A percentile compares a stretch with the other conserved stretches of the same genome.
These are phyloP conservation scores for Vollenhovia emeryi DNA, from an alignment of 1,140 invertebrate species.

Conservation along the genomic window DNA sequence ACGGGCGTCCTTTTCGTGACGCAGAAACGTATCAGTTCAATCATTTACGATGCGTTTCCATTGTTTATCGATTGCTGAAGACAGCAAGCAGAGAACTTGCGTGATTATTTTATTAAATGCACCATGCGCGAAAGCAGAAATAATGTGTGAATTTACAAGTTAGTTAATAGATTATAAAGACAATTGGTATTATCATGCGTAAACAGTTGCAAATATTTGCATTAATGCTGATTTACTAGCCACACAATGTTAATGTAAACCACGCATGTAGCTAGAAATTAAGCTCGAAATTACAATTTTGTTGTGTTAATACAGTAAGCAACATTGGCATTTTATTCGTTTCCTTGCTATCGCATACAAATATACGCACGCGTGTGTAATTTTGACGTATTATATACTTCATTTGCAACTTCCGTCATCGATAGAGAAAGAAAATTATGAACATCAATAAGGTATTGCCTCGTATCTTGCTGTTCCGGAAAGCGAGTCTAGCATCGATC, in stretches of 20 bases:
- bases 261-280: background rate
- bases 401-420: background rate
- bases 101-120: background rate
- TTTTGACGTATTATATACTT: background rate
- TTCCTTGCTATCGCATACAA: background rate
- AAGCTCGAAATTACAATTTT: background rate
- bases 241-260: background rate
- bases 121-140: background rate
- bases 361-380: background rate
- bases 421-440: background rate
- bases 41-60: background rate
- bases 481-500: background rate
- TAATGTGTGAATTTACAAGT: no score
- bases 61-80: background rate
- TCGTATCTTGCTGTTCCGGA: background rate
- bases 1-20: background rate
- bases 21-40: background rate
- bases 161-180: no score
- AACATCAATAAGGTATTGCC: no score
- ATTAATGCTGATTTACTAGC: background rate
- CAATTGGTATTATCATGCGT: no score
- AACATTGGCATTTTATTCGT: background rate
- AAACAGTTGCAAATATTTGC: constrained; percentile 13
- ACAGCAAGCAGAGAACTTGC: background rate
- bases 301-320: background rate